phyloP scores from a whole-genome alignment of 2,888 invertebrate genomes.

The Toxonevra muliebris region DNA sequence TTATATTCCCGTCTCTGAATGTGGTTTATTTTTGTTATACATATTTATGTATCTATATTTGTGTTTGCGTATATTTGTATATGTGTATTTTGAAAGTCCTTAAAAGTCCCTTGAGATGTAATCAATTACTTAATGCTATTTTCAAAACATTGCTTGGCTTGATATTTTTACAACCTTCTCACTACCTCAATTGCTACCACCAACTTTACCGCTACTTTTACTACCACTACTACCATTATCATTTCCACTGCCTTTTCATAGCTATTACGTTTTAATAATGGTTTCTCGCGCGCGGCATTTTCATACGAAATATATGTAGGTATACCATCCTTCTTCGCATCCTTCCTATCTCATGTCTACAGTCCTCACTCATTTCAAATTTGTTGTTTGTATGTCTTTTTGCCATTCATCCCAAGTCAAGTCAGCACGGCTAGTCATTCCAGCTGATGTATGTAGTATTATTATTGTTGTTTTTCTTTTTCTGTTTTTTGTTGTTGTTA shows the following conservation, averaged over 20 bases:
- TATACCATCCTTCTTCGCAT: not conserved
- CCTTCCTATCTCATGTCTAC: slow-evolving; percentile 47
- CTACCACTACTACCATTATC: slow-evolving; percentile 9
- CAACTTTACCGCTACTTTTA: not conserved
- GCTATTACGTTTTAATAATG: slow-evolving; percentile 60
- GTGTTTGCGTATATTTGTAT: not conserved
- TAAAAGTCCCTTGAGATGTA: slow-evolving; percentile 63
- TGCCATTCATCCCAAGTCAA: no score
- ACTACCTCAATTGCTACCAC: not conserved
- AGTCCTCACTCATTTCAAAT: slow-evolving; percentile 26
- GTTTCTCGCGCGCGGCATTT: slow-evolving; percentile 39
- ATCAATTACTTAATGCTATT: slow-evolving; percentile 64
- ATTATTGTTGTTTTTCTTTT: slow-evolving; percentile 32
- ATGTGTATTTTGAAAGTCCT: slow-evolving; percentile 39
- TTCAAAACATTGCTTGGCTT: slow-evolving; percentile 15
- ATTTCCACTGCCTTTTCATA: slow-evolving; percentile 20
- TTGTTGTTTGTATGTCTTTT: slow-evolving; percentile 32
- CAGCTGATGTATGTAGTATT: slow-evolving; percentile 49
- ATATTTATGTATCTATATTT: not conserved
- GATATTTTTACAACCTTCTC: not conserved
- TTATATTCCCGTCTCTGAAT: not conserved
- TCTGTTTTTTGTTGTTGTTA: slow-evolving; percentile 38
- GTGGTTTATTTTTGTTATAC: no score
- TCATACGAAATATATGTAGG: not conserved
- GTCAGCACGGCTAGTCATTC: no score